Conservation (phyloP, 2,113 vertebrate species). For the Malurus alboscapulatus region DNA sequence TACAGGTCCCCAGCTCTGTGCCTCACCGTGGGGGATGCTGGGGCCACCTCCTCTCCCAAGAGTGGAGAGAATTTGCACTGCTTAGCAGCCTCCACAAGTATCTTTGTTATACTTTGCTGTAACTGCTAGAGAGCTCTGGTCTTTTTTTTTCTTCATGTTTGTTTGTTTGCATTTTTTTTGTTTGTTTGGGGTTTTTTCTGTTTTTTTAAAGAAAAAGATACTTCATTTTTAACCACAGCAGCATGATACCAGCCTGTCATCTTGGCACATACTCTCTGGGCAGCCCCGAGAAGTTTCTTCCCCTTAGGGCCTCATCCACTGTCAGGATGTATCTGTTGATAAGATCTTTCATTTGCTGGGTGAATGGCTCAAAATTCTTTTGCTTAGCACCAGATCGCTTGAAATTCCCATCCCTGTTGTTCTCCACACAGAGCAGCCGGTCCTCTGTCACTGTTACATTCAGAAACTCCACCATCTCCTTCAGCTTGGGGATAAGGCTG, state of each 20-base stretch:
- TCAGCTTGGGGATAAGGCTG: constrained; percentile 78
- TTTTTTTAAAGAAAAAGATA: not conserved
- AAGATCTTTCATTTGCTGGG: constrained; percentile 81
- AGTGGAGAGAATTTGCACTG: not conserved
- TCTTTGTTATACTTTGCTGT: not conserved
- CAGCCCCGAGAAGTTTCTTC: constrained; percentile 79
- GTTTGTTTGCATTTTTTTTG: not conserved
- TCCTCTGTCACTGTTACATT: constrained; percentile 78
- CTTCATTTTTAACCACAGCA: not conserved
- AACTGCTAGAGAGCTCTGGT: not conserved
- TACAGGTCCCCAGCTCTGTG: accelerated
- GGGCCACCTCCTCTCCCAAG: not conserved
- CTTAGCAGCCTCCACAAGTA: constrained; percentile 6
- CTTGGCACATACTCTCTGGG: constrained; percentile 85
- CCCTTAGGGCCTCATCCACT: constrained; percentile 81
- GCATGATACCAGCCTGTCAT: constrained; percentile 67
- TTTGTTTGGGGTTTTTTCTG: not conserved
- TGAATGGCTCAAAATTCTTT: constrained; percentile 82
- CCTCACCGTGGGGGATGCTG: not conserved
- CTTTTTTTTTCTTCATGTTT: not conserved
- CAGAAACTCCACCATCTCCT: constrained; percentile 81
- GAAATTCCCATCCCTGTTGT: constrained; percentile 87
- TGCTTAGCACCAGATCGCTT: constrained; percentile 75
- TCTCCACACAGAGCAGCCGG: constrained; percentile 83
- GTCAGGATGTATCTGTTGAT: constrained; percentile 83